Base-by-base conservation (phyloP, 2,113 vertebrate genomes). In the Accipiter virgatus region DNA sequence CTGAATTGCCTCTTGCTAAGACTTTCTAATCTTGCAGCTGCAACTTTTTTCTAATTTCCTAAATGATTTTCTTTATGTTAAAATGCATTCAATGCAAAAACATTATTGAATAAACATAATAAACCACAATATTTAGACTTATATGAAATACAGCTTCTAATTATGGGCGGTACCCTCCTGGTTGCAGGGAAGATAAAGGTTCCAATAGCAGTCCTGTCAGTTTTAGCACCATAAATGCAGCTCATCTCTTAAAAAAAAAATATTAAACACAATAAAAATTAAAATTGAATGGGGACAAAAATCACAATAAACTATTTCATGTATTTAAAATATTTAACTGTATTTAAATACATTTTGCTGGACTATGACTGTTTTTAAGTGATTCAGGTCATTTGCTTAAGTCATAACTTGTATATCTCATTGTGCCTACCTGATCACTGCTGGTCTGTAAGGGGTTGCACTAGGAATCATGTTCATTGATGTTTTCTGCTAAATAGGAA, bases 321-420 rank as follows among this genome's bases (percentile, higher is more conserved):
- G 3, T 59, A 67, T 84, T 91, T 40, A 29, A 81, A 56, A 43
- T 50, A 74, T 21, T 68, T 68, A 40, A 21, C 12, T 40, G 7
- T 27, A 17, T 50, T 47, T 92, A 58, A 90, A 85, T 91, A 43
- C 4, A 26, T 90, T 88, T 86, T 77, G 10, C 34, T 88, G 62
- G 31, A 82, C 43, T 48, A 34, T 14, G 25, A 6, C 38, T 77
- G 6, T 38, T 90, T 85, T 82, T 61, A 77, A 58, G 27, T 3
- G 4, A 45, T 83, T 83, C 16, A 53, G 7, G 7, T 72, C 0
- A 26, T 89, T 93, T 79, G 16, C 15, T 62, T 61, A 62, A 75
- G 21, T 31, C 3, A 2, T 45, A n/a, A 52, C 18, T 95, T 88
- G 19, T n/a, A 2, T n/a, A 1, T 81, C 32, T 68, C 2, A 0